Evolutionary conservation across 2,797 vertebrate species (phyloP).

Genomic region (Lagorchestes hirsutus): DNA sequence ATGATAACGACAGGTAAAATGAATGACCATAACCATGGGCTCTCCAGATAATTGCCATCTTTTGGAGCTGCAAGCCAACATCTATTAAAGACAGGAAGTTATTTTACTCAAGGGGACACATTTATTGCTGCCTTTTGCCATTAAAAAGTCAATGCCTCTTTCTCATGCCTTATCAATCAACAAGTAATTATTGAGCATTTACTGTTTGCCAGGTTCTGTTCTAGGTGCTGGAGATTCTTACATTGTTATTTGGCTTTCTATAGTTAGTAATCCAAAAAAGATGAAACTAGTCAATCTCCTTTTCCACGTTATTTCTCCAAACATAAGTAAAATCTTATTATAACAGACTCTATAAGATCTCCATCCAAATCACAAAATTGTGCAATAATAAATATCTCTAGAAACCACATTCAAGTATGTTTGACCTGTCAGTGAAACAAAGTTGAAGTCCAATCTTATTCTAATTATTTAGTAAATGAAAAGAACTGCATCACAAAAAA

Average conservation of each 20-base stretch:
- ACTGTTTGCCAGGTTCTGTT: not conserved
- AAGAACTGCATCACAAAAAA: not conserved
- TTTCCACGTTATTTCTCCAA: constrained; percentile 18
- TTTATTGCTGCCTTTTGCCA: not conserved
- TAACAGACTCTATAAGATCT: constrained; percentile 31
- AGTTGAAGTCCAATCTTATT: constrained; percentile 26
- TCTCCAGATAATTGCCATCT: constrained; percentile 72
- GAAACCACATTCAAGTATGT: constrained; percentile 36
- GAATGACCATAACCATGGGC: constrained; percentile 86
- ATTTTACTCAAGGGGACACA: constrained; percentile 46
- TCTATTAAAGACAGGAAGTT: constrained; percentile 75
- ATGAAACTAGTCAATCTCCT: constrained; percentile 16
- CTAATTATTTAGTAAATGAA: constrained; percentile 50
- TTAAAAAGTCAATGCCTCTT: not conserved
- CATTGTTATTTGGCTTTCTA: not conserved
- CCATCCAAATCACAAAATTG: constrained; percentile 7
- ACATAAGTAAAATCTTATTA: constrained; percentile 15
- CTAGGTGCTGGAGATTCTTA: not conserved
- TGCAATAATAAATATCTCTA: constrained; percentile 8
- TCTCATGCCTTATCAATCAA: not conserved
- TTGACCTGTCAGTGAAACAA: constrained; percentile 5
- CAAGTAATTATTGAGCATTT: not conserved
- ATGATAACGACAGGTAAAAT: constrained; percentile 84
- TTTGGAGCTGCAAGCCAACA: constrained; percentile 86
- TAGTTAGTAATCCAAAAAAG: not conserved